Percentiles rank a stretch among this genome's conserved stretches.
These are phyloP conservation scores for Damaliscus lunatus DNA, from an alignment of 2,113 vertebrate species.

Conservation along the genomic window DNA sequence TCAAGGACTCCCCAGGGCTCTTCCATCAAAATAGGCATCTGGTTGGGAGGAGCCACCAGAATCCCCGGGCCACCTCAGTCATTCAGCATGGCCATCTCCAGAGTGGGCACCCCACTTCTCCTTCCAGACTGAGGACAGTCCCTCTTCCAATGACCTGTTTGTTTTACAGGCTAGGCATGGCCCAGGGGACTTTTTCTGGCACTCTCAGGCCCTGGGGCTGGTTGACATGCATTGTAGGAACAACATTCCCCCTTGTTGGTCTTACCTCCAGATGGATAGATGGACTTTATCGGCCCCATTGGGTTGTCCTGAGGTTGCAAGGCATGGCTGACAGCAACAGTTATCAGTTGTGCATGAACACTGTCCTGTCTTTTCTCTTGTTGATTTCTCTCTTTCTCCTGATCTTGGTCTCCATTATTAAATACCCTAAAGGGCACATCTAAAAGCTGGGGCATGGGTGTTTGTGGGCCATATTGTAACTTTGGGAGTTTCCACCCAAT, in stretches of 20 bases:
- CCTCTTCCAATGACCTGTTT: background rate
- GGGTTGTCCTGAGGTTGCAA: background rate
- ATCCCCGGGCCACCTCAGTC: background rate
- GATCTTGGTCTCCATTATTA: background rate
- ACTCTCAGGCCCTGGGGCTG: background rate
- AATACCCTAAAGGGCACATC: background rate
- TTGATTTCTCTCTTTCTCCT: background rate
- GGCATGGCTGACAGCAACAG: background rate
- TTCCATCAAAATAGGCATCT: background rate
- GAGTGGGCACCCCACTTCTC: background rate
- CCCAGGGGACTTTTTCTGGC: background rate
- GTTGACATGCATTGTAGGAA: background rate
- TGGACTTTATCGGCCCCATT: background rate
- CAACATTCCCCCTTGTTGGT: background rate
- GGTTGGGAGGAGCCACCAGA: background rate
- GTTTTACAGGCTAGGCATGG: background rate
- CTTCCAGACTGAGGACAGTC: background rate
- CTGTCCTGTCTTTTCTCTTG: background rate
- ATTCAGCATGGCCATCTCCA: background rate
- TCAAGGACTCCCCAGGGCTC: background rate
- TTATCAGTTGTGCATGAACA: background rate
- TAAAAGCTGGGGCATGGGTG: background rate
- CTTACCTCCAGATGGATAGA: background rate
- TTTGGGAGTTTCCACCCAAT: background rate
- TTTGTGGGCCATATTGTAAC: background rate